phyloP scores from a whole-genome alignment of 1,140 invertebrate genomes.

The Cydia strobilella region DNA sequence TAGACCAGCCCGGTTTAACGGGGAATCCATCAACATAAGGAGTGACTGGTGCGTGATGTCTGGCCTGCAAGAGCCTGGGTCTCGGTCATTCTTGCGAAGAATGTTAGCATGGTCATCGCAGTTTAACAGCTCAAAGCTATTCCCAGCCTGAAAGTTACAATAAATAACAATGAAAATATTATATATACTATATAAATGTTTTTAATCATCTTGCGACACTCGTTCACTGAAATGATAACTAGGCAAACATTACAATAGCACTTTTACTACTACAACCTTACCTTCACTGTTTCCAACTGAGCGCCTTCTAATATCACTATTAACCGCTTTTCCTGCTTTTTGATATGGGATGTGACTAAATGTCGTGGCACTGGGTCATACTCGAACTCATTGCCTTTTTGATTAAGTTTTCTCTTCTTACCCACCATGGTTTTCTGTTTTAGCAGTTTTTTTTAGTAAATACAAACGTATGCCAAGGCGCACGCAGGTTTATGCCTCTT shows the following conservation, averaged over 20 bases:
- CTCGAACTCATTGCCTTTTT: slow-evolving; percentile 83
- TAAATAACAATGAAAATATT: background rate
- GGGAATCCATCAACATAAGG: slow-evolving; percentile 97
- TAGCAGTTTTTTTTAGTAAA: background rate
- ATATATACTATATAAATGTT: background rate
- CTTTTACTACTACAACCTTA: too few relatives aligned
- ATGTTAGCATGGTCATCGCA: slow-evolving; percentile 95
- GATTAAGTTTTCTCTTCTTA: slow-evolving; percentile 84
- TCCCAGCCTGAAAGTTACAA: slow-evolving; percentile 85
- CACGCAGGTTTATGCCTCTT: background rate
- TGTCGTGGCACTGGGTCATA: slow-evolving; percentile 85
- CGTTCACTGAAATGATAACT: background rate
- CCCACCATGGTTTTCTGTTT: slow-evolving; percentile 66
- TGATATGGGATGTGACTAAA: slow-evolving; percentile 84
- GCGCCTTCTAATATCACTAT: slow-evolving; percentile 97
- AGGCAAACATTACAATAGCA: slow-evolving; percentile 5
- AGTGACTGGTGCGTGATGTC: slow-evolving; percentile 98
- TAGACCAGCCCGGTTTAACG: slow-evolving; percentile 94
- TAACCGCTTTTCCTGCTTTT: slow-evolving; percentile 92
- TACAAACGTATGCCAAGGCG: background rate
- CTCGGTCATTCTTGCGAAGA: slow-evolving; percentile 91
- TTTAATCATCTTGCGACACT: background rate
- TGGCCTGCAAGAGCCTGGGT: slow-evolving; percentile 92
- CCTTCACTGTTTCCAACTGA: slow-evolving; percentile 97
- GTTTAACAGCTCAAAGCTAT: slow-evolving; percentile 94